Evolutionary conservation across 2,113 vertebrate species (phyloP), one percentile per base, ranked within the genome.

Genomic region (Alethe castanea): DNA sequence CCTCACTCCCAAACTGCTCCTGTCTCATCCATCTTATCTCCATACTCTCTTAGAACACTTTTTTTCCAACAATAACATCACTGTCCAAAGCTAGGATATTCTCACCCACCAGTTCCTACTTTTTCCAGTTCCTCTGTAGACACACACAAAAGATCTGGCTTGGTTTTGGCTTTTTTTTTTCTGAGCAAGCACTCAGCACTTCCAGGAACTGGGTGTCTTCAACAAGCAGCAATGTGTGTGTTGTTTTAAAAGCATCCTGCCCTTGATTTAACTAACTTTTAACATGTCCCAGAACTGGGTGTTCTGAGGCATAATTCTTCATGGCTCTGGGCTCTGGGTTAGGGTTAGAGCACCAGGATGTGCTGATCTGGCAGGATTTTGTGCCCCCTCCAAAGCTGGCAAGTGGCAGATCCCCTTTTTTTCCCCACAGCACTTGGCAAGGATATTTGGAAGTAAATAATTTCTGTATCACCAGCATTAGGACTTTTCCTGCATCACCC

Each of bases 391-490:
- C 0, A 1, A 86, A 59, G 40, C 9, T 53, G 35, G 16, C 8
- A 35, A 50, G 54, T 22, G 38, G 16, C 26, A 73, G 33, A 82
- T 23, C 7, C 25, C 26, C 53, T 6, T 47, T 8, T 45, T 50
- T 47, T 33, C 7, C 38, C 77, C n/a, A 8, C 38, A 53, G n/a
- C 8, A 12, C 8, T 71, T 56, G 29, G 23, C 40, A 54, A 89
- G 44, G 72, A 10, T 28, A 24, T 36, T 2, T 52, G 26, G 38
- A 53, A 61, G 0, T 9, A 23, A 11, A 18, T 4, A 20, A 47
- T 2, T 0, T 28, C 24, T 26, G 18, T 29, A 44, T 29, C 1
- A 1, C 19, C 4, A 2, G 10, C 36, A 8, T 19, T 13, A 17
- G 44, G n/a, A 26, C 3, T 85, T 81, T 79, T 19, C 66, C 28